These are phyloP conservation scores for Leucosticte australis DNA, from an alignment of 2,113 vertebrate genomes.

Conservation along the genomic window DNA sequence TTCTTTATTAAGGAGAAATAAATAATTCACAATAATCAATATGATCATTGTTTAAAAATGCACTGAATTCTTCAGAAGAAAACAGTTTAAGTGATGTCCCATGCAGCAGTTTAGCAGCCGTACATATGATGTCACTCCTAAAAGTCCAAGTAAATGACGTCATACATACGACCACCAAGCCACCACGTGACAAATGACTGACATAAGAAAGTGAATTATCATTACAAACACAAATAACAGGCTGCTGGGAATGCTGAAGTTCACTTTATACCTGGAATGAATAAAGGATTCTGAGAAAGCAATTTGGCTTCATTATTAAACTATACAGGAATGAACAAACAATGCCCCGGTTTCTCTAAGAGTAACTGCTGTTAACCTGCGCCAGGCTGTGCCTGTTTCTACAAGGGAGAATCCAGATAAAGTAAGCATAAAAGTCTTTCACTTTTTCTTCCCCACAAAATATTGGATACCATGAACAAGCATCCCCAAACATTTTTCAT, in stretches of 20 bases:
- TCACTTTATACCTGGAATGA: conserved; percentile 8
- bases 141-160: conserved; percentile 93
- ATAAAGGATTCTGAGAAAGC: conserved; percentile 12
- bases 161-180: conserved; percentile 97
- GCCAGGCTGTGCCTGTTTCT: background rate
- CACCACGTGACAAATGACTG: conserved; percentile 74
- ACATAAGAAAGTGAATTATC: background rate
- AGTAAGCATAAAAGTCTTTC: background rate
- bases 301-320: background rate
- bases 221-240: background rate
- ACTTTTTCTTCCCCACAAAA: background rate
- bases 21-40: conserved; percentile 19
- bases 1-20: conserved; percentile 46
- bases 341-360: background rate
- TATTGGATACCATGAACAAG: background rate
- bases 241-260: background rate
- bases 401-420: background rate
- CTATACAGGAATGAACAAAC: background rate
- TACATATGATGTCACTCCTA: conserved; percentile 98
- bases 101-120: conserved; percentile 94
- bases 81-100: conserved; percentile 74
- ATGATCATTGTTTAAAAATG: background rate
- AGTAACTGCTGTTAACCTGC: background rate
- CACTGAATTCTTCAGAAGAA: conserved; percentile 36
- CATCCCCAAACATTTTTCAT: background rate